phyloP scores from a whole-genome alignment of 2,888 invertebrate species.

The Meteorus colon region DNA sequence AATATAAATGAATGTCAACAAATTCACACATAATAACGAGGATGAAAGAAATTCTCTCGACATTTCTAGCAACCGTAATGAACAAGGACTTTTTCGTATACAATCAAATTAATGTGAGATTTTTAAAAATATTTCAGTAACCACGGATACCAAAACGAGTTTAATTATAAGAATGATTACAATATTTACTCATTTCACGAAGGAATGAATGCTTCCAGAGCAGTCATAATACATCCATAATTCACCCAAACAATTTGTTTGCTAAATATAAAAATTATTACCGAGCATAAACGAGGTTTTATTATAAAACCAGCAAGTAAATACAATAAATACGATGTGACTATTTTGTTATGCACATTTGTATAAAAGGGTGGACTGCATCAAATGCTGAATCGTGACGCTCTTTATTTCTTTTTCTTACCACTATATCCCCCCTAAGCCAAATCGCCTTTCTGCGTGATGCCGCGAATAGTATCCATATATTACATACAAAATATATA shows the following conservation, averaged over 20 bases:
- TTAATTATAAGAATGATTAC: too few species aligned
- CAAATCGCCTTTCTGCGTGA: slow-evolving; percentile 38
- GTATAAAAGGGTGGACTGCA: slow-evolving; percentile 1
- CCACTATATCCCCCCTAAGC: background rate
- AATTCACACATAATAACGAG: background rate
- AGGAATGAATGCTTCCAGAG: too few species aligned
- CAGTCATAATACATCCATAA: too few species aligned
- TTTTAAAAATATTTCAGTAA: too few species aligned
- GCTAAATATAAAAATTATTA: too few species aligned
- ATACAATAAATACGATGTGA: background rate
- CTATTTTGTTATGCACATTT: background rate
- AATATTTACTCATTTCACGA: too few species aligned
- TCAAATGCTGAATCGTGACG: slow-evolving; percentile 30
- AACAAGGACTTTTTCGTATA: background rate
- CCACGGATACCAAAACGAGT: too few species aligned
- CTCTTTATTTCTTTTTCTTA: slow-evolving; percentile 28
- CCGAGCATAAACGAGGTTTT: background rate
- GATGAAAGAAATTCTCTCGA: background rate
- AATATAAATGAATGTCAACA: background rate
- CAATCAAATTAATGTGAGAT: background rate
- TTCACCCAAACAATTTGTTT: too few species aligned
- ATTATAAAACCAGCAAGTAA: background rate
- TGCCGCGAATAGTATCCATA: slow-evolving; percentile 24
- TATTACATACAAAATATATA: slow-evolving; percentile 13
- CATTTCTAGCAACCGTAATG: background rate